These are phyloP conservation scores for Rhincodon typus DNA, from an alignment of 2,797 vertebrate genomes.

Conservation along the genomic window DNA sequence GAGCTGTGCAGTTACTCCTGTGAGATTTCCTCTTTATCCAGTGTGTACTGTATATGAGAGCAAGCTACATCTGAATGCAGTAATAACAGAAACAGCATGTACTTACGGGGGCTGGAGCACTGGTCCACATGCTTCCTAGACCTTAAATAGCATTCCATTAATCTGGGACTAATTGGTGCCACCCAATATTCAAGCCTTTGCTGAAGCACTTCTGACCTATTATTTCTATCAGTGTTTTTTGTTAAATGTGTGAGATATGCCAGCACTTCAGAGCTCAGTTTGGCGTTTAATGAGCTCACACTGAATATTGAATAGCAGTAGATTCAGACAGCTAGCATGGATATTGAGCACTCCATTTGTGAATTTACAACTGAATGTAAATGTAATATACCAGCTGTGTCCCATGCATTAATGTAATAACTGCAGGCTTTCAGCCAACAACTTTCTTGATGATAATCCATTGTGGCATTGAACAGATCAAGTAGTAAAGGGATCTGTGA, in stretches of 20 bases:
- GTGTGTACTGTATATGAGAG: not conserved
- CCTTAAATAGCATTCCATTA: not conserved
- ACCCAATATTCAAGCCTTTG: not conserved
- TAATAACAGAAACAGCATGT: not conserved
- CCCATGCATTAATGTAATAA: not conserved
- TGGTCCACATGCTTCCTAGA: not conserved
- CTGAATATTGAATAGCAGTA: constrained; percentile 24
- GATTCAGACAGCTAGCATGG: not conserved
- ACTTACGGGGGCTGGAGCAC: not conserved
- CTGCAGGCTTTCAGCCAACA: constrained; percentile 1
- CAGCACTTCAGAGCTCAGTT: not conserved
- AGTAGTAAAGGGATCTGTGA: not conserved
- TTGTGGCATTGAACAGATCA: not conserved
- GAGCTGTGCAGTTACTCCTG: not conserved
- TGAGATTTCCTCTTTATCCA: not conserved
- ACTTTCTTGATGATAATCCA: not conserved
- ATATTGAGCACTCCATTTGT: not conserved
- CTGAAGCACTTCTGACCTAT: not conserved
- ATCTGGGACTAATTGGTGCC: constrained; percentile 8
- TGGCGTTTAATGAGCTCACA: not conserved
- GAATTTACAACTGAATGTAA: constrained; percentile 12
- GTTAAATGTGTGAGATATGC: not conserved
- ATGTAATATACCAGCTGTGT: not conserved
- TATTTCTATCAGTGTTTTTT: not conserved
- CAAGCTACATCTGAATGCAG: not conserved